Evolutionary conservation across 2,113 vertebrate species (phyloP), one percentile per base, ranked within the genome.

Genomic region (Capricornis sumatraensis): DNA sequence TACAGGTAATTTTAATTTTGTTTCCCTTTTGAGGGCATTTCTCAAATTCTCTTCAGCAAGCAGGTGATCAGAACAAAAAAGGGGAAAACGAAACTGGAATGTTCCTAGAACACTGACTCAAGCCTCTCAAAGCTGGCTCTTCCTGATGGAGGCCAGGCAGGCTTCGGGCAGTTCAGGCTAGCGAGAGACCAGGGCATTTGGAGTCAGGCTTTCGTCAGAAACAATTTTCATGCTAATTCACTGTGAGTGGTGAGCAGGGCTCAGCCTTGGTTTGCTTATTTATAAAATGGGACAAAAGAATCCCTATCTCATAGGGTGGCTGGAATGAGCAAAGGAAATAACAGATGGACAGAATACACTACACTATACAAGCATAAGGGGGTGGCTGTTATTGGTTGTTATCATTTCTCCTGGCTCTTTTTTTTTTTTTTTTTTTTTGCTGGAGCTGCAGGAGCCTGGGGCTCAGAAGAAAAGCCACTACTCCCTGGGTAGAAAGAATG

Each of bases 201-300:
- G 64, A 81, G 25, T 67, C 62, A 78, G 55, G 83, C 28, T 27
- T 92, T 33, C 15, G 33, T 67, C 76, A 36, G 40, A 94, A 90
- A 58, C 19, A 30, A 25, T 93, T 96, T 96, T 86, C 50, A 6
- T 78, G 43, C 55, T 96, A 87, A 94, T 87, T 93, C 85, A 47
- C 91, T 88, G 50, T 62, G 85, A 96, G 82, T 88, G 58, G 64
- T 88, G 60, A 96, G 36, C 89, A 89, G 89, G 84, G 89, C 74
- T 92, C 47, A 74, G 81, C 47, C 57, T 79, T 5, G 4, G 43
- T 93, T 96, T 91, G 50, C 83, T 96, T 91, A 93, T 91, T 97
- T 96, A 92, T 93, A 94, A 96, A 96, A 83, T 87, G 81, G 90
- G 94, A 55, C 60, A 25, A 60, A 89, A 94, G 60, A 92, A 87